Percentiles rank a stretch among this genome's conserved stretches.
These are phyloP conservation scores for Lordiphosa collinella DNA, from an alignment of 1,140 invertebrate genomes.

Conservation along the genomic window DNA sequence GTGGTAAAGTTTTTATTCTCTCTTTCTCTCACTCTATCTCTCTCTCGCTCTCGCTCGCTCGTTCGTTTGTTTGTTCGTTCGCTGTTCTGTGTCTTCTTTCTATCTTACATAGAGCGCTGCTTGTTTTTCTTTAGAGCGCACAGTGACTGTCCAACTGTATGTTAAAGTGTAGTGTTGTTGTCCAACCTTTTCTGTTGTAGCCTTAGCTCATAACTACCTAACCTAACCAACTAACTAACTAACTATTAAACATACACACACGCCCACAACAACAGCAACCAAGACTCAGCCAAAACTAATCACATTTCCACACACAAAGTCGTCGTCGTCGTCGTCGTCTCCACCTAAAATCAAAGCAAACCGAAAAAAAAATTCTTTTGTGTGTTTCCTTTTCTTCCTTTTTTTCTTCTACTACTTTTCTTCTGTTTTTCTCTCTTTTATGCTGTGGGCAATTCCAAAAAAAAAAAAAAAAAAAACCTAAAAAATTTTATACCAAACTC, in stretches of 20 bases:
- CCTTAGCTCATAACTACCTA: slow-evolving; percentile 19
- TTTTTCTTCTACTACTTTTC: slow-evolving; percentile 76
- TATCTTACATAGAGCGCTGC: neutral
- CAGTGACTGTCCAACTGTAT: slow-evolving; percentile 9
- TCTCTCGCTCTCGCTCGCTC: slow-evolving; percentile 1
- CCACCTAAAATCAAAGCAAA: slow-evolving; percentile 22
- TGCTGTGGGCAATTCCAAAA: slow-evolving; percentile 55
- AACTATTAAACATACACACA: neutral
- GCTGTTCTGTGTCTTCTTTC: slow-evolving; percentile 12
- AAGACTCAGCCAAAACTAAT: slow-evolving; percentile 24
- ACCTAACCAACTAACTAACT: neutral
- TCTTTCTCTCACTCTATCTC: slow-evolving; percentile 18
- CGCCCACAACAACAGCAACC: slow-evolving; percentile 8
- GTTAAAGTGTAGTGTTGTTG: slow-evolving; percentile 17
- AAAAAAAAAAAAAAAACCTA: slow-evolving; percentile 10
- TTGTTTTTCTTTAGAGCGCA: neutral
- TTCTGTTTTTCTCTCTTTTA: slow-evolving; percentile 74
- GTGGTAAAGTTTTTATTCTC: slow-evolving; percentile 33
- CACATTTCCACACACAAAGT: neutral
- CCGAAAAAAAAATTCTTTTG: slow-evolving; percentile 68
- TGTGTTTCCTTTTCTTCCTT: slow-evolving; percentile 77
- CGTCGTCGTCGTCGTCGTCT: slow-evolving; percentile 17
- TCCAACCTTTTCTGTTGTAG: neutral
- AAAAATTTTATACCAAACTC: slow-evolving; percentile 16
- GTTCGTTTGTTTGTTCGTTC: slow-evolving; percentile 5